Evolutionary conservation across 2,113 vertebrate genomes (phyloP).

Genomic region (Scomber colias): DNA sequence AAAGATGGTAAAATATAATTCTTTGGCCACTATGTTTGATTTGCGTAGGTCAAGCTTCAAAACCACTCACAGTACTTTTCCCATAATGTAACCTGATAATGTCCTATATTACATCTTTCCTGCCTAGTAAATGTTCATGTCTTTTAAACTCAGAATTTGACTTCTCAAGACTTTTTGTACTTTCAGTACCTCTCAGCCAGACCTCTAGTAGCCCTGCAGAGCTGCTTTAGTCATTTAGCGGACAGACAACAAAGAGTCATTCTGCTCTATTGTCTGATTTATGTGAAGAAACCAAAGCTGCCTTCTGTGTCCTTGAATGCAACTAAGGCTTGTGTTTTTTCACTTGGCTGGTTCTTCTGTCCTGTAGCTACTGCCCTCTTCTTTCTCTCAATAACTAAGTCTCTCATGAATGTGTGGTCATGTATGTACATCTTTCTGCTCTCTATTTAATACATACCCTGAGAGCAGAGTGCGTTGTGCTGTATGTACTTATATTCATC

Average conservation of each 20-base stretch:
- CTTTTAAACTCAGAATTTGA: not conserved
- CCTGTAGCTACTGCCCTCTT: not conserved
- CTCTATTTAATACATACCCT: conserved; percentile 14
- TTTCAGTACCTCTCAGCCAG: not conserved
- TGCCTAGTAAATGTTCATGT: not conserved
- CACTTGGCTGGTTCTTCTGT: conserved; percentile 21
- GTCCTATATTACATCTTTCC: not conserved
- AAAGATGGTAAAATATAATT: too few species aligned
- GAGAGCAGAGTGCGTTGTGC: conserved; percentile 35
- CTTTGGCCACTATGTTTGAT: too few species aligned
- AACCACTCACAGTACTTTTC: not conserved
- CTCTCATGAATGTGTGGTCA: conserved; percentile 19
- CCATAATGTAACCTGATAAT: not conserved
- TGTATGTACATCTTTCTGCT: not conserved
- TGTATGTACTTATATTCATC: conserved; percentile 8
- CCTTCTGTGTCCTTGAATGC: conserved; percentile 20
- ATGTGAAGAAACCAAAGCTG: not conserved
- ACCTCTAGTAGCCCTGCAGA: not conserved
- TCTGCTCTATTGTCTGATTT: not conserved
- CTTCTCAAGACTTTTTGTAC: not conserved
- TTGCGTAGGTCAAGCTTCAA: not conserved
- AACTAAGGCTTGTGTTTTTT: not conserved
- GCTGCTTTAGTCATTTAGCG: conserved; percentile 1
- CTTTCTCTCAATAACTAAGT: not conserved
- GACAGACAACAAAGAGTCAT: conserved; percentile 9